Evolutionary conservation across 1,140 invertebrate genomes (phyloP).

Genomic region (Nixonia krombeini): DNA sequence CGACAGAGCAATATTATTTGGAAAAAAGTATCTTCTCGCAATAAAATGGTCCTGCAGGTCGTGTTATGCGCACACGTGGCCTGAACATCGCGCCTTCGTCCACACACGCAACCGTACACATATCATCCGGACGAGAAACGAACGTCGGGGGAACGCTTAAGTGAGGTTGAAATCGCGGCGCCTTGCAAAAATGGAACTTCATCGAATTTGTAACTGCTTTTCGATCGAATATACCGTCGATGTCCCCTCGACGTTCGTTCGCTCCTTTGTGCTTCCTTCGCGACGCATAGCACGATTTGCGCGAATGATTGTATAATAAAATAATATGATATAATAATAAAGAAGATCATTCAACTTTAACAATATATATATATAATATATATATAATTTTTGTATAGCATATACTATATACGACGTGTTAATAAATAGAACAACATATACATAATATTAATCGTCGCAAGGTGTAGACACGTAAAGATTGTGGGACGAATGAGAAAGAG

Average conservation of each 20-base stretch:
- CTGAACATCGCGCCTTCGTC: too few species aligned
- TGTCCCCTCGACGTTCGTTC: slow-evolving; percentile 2
- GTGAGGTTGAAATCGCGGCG: too few species aligned
- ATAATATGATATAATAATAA: slow-evolving; percentile 50
- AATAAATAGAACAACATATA: slow-evolving; percentile 70
- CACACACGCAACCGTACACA: slow-evolving; percentile 24
- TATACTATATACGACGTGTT: slow-evolving; percentile 60
- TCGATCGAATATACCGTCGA: too few species aligned
- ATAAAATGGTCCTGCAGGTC: slow-evolving; percentile 16
- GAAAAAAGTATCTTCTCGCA: slow-evolving; percentile 65
- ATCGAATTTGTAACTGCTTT: too few species aligned
- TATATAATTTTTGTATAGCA: slow-evolving; percentile 39
- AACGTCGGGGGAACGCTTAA: background rate
- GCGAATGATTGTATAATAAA: slow-evolving; percentile 45
- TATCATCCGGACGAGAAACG: background rate
- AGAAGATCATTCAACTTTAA: slow-evolving; percentile 63
- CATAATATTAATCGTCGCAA: slow-evolving; percentile 63
- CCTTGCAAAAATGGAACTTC: too few species aligned
- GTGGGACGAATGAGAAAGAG: slow-evolving; percentile 29
- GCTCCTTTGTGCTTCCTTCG: slow-evolving; percentile 4
- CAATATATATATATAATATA: slow-evolving; percentile 57
- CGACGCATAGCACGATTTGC: slow-evolving; percentile 44
- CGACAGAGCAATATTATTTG: slow-evolving; percentile 61
- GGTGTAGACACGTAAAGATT: slow-evolving; percentile 48
- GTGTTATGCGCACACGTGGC: slow-evolving; percentile 40